phyloP scores from a whole-genome alignment of 1,140 invertebrate genomes.

The Megathymus violae region DNA sequence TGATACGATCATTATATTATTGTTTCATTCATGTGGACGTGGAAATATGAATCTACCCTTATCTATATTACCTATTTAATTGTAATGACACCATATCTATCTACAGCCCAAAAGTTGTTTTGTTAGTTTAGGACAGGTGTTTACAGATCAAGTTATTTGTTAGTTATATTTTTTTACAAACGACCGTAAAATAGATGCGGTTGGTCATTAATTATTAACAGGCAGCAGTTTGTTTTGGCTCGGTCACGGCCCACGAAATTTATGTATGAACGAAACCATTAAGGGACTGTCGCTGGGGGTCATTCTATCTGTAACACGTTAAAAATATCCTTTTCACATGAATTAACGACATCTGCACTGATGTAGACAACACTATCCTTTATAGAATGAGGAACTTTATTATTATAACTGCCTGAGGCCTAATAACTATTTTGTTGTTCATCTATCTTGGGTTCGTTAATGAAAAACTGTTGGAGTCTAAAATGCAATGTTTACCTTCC shows the following conservation, averaged over 20 bases:
- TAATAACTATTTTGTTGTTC: too few relatives aligned
- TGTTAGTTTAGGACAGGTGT: slow-evolving; percentile 45
- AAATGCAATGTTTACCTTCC: too few relatives aligned
- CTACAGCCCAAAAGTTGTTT: not conserved
- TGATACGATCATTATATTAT: too few relatives aligned
- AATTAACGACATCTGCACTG: slow-evolving; percentile 16
- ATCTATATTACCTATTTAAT: not conserved
- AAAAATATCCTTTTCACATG: slow-evolving; percentile 39
- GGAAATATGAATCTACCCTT: too few relatives aligned
- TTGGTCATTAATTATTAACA: slow-evolving; percentile 76
- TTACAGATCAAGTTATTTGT: slow-evolving; percentile 57
- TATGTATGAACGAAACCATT: slow-evolving; percentile 75
- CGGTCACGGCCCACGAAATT: slow-evolving; percentile 69
- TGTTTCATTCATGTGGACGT: too few relatives aligned
- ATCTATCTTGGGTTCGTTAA: too few relatives aligned
- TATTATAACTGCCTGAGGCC: slow-evolving; percentile 12
- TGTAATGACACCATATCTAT: not conserved
- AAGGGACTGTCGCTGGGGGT: slow-evolving; percentile 70
- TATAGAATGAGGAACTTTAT: slow-evolving; percentile 1
- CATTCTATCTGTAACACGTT: slow-evolving; percentile 45
- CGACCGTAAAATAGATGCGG: slow-evolving; percentile 76
- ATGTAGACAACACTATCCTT: slow-evolving; percentile 3
- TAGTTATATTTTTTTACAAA: slow-evolving; percentile 62
- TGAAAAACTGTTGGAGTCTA: too few relatives aligned
- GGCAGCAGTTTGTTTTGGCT: slow-evolving; percentile 75